Conservation (phyloP, 2,888 invertebrate species). For the Zootermopsis nevadensis region DNA sequence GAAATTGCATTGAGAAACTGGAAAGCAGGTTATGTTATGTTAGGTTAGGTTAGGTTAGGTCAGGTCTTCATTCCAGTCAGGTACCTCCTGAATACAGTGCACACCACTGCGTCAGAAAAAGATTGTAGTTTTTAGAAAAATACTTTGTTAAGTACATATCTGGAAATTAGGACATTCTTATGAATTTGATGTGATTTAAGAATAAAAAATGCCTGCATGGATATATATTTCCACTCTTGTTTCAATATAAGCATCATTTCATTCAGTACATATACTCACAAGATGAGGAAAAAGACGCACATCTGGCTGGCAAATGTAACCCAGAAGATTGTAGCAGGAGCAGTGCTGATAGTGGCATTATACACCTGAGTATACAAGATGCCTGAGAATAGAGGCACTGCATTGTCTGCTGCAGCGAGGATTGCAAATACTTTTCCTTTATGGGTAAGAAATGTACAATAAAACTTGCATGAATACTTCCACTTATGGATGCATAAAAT, state of each 20-base stretch:
- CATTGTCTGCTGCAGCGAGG: slow-evolving; percentile 83
- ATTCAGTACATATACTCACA: slow-evolving; percentile 69
- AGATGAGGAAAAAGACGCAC: slow-evolving; percentile 71
- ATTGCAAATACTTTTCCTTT: slow-evolving; percentile 81
- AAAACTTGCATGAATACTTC: no score
- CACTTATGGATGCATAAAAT: no score
- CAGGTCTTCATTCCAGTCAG: no score
- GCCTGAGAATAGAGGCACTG: slow-evolving; percentile 80
- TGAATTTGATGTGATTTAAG: not conserved
- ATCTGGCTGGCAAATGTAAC: slow-evolving; percentile 78
- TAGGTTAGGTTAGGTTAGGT: no score
- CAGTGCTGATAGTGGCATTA: slow-evolving; percentile 71
- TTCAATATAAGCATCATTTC: no score
- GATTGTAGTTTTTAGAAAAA: no score
- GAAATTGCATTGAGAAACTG: no score
- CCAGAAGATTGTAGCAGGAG: slow-evolving; percentile 75
- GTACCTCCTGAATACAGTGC: no score
- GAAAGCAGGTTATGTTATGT: no score
- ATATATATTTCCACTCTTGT: not conserved
- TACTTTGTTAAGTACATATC: no score
- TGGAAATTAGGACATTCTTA: not conserved
- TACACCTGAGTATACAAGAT: slow-evolving; percentile 79
- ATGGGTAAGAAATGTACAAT: slow-evolving; percentile 44
- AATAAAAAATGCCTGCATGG: not conserved
- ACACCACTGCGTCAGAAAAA: no score